Evolutionary conservation across 2,797 vertebrate species (phyloP).

Genomic region (Austrolebias charrua): DNA sequence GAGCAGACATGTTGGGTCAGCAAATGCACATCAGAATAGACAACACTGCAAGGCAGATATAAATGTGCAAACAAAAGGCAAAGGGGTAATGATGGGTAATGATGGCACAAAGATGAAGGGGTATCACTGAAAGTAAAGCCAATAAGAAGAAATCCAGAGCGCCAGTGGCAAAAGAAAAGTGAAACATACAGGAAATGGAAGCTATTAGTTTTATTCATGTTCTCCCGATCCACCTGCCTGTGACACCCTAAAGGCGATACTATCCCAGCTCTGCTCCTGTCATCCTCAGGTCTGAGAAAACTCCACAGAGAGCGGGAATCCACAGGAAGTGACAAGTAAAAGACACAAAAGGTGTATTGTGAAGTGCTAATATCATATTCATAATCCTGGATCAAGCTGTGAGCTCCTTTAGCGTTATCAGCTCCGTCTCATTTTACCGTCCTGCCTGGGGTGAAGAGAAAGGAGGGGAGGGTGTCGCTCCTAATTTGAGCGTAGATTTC

Average conservation of each 20-base stretch:
- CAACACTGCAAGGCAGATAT: too few relatives aligned
- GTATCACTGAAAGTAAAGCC: not conserved
- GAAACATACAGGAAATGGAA: slow-evolving; percentile 19
- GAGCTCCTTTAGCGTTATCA: slow-evolving; percentile 32
- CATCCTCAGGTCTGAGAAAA: not conserved
- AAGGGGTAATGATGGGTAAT: too few relatives aligned
- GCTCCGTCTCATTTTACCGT: slow-evolving; percentile 18
- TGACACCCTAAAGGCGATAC: slow-evolving; percentile 26
- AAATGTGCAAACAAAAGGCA: too few relatives aligned
- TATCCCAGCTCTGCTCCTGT: slow-evolving; percentile 29
- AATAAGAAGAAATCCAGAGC: slow-evolving; percentile 5
- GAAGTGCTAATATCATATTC: slow-evolving; percentile 36
- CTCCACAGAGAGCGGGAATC: slow-evolving; percentile 14
- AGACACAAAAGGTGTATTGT: slow-evolving; percentile 25
- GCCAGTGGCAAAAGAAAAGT: slow-evolving; percentile 9
- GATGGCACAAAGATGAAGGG: not conserved
- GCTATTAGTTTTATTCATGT: slow-evolving; percentile 4
- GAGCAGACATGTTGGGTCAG: too few relatives aligned
- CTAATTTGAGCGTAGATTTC: slow-evolving; percentile 52
- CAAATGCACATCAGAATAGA: too few relatives aligned
- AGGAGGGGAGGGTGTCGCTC: not conserved
- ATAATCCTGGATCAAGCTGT: slow-evolving; percentile 35
- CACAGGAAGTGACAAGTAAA: slow-evolving; percentile 16
- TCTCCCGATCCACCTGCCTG: slow-evolving; percentile 21
- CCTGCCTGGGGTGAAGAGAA: not conserved